These are phyloP conservation scores for Mimachlamys varia DNA, from an alignment of 2,888 invertebrate species.

Conservation along the genomic window DNA sequence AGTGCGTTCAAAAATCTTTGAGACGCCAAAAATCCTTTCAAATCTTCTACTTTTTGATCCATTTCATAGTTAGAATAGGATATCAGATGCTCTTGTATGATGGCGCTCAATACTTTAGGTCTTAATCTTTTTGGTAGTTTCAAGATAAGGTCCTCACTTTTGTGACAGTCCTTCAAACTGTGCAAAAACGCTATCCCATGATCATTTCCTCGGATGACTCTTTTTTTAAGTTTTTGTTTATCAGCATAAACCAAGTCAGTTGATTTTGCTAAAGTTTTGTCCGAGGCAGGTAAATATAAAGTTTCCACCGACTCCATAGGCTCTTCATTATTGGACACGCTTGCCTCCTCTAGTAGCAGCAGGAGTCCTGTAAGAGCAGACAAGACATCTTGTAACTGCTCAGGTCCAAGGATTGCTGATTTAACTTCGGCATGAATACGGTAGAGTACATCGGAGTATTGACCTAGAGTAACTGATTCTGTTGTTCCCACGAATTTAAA, in stretches of 20 bases:
- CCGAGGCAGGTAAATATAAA: constrained; percentile 36
- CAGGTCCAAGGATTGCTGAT: background rate
- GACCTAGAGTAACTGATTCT: constrained; percentile 38
- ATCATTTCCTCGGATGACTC: constrained; percentile 1
- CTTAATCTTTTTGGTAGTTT: constrained; percentile 16
- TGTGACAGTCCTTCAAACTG: background rate
- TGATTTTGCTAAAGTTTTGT: constrained; percentile 21
- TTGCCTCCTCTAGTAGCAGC: background rate
- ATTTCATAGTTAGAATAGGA: background rate
- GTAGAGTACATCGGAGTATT: constrained; percentile 40
- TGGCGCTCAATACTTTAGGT: background rate
- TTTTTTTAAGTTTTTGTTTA: background rate
- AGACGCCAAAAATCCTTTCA: constrained; percentile 20
- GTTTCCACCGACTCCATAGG: background rate
- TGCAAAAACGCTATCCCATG: background rate
- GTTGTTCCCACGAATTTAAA: constrained; percentile 42
- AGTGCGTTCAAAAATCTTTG: background rate
- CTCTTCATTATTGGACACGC: background rate
- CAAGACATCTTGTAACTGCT: background rate
- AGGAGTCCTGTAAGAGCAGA: constrained; percentile 36
- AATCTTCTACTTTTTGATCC: background rate
- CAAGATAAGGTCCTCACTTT: background rate
- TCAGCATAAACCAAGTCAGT: constrained; percentile 39
- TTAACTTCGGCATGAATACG: background rate
- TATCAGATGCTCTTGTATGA: background rate